Percentiles rank a stretch among this genome's conserved stretches.
Conservation (phyloP, 2,888 invertebrate species). For the Timema cristinae region DNA sequence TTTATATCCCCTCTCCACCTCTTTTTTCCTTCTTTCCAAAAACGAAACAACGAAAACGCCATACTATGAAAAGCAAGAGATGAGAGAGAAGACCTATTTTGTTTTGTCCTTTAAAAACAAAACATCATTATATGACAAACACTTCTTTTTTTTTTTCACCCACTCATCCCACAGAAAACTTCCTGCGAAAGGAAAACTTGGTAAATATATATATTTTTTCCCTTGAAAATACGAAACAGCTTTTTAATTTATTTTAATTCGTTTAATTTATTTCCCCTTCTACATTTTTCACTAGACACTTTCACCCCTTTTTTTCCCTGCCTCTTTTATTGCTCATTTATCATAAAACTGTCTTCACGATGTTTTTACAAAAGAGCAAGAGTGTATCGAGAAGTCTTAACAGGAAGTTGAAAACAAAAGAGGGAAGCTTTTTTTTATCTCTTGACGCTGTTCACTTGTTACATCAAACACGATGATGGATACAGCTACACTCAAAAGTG, state of each 20-base stretch:
- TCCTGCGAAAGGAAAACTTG: slow-evolving; percentile 3
- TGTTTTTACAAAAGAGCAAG: slow-evolving; percentile 15
- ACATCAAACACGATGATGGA: not conserved
- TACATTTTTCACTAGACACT: too few species aligned
- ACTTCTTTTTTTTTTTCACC: slow-evolving; percentile 11
- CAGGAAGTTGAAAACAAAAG: slow-evolving; percentile 10
- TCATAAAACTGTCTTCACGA: slow-evolving; percentile 14
- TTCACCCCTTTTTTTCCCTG: not conserved
- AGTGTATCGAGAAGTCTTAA: slow-evolving; percentile 7
- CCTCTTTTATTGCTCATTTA: slow-evolving; percentile 14
- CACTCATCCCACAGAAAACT: not conserved
- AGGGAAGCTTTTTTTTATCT: not conserved
- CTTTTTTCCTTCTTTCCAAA: not conserved
- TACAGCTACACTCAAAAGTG: not conserved
- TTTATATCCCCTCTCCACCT: not conserved
- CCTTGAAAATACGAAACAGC: slow-evolving; percentile 13
- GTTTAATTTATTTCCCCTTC: slow-evolving; percentile 13
- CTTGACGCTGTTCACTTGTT: slow-evolving; percentile 11
- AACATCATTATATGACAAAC: slow-evolving; percentile 11
- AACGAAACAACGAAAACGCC: slow-evolving; percentile 8
- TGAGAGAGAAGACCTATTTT: not conserved
- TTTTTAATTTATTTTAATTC: slow-evolving; percentile 16
- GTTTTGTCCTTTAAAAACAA: too few species aligned
- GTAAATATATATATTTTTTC: not conserved
- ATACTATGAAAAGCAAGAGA: not conserved